Percentiles rank a stretch among this genome's conserved stretches.
Conservation (phyloP, 2,888 invertebrate genomes). For the Iphiclides podalirius region DNA sequence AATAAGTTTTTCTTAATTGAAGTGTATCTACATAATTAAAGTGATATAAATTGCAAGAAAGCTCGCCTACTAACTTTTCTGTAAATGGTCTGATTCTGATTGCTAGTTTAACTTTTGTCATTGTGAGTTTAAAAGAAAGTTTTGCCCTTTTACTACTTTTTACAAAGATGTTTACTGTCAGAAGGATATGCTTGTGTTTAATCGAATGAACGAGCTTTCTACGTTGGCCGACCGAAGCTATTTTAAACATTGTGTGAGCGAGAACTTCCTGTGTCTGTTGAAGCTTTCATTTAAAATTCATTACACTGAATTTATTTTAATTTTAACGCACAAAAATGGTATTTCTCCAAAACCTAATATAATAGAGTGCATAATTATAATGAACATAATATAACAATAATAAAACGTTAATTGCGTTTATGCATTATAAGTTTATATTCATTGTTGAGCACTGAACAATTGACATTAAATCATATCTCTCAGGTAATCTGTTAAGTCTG, state of each 20-base stretch:
- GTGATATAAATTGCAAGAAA: neutral
- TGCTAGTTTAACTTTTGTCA: constrained; percentile 83
- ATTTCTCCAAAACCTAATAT: no score
- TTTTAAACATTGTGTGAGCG: constrained; percentile 19
- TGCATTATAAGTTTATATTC: no score
- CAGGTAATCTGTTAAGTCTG: no score
- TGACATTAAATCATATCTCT: no score
- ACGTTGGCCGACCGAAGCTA: constrained; percentile 8
- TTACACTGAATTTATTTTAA: no score
- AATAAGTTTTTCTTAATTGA: no score
- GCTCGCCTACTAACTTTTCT: constrained; percentile 73
- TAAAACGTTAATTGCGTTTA: no score
- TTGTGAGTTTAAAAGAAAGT: constrained; percentile 35
- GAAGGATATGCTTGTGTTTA: neutral
- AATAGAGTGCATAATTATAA: no score
- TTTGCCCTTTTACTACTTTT: constrained; percentile 4
- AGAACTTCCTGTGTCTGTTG: constrained; percentile 17
- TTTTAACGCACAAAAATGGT: no score
- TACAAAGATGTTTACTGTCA: neutral
- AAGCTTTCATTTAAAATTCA: constrained; percentile 16
- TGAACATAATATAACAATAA: no score
- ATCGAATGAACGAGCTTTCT: constrained; percentile 2
- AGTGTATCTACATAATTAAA: constrained; percentile 6
- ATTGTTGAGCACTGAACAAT: no score
- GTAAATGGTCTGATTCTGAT: constrained; percentile 83